Percentiles rank a stretch among this genome's conserved stretches.
These are phyloP conservation scores for Thymelicus sylvestris DNA, from an alignment of 2,888 invertebrate genomes.

Conservation along the genomic window DNA sequence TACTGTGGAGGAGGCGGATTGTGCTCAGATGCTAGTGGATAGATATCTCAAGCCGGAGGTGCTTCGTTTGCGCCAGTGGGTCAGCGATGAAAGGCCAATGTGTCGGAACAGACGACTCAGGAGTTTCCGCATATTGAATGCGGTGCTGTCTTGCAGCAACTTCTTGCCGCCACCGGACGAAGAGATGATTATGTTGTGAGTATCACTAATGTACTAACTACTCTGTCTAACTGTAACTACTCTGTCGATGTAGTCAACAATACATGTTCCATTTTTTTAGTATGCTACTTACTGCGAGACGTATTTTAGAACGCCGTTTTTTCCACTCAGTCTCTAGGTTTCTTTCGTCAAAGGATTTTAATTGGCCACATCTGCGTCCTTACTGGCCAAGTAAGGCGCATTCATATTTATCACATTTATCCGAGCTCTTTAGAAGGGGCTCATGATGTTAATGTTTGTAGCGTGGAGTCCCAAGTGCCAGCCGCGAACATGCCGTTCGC, in stretches of 20 bases:
- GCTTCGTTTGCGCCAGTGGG: conserved; percentile 83
- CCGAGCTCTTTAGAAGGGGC: no score
- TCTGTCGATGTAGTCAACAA: no score
- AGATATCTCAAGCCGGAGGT: conserved; percentile 88
- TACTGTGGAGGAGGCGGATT: conserved; percentile 86
- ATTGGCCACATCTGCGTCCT: no score
- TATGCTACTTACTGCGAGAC: no score
- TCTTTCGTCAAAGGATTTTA: no score
- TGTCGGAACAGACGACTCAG: conserved; percentile 88
- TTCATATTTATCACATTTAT: no score
- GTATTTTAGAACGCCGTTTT: no score
- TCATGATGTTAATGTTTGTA: conserved; percentile 51
- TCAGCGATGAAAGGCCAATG: conserved; percentile 77
- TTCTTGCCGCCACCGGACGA: conserved; percentile 90
- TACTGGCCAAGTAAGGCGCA: no score
- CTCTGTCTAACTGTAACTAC: no score
- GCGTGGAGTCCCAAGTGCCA: conserved; percentile 82
- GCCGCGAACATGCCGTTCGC: conserved; percentile 71
- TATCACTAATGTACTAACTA: conserved; percentile 48
- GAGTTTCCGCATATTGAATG: conserved; percentile 87
- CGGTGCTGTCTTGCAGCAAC: conserved; percentile 86
- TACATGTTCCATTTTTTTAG: no score
- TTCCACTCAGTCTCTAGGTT: no score
- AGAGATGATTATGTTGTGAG: conserved; percentile 82
- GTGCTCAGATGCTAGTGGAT: conserved; percentile 86